Evolutionary conservation across 2,113 vertebrate species (phyloP).

Genomic region (Hoplias malabaricus): DNA sequence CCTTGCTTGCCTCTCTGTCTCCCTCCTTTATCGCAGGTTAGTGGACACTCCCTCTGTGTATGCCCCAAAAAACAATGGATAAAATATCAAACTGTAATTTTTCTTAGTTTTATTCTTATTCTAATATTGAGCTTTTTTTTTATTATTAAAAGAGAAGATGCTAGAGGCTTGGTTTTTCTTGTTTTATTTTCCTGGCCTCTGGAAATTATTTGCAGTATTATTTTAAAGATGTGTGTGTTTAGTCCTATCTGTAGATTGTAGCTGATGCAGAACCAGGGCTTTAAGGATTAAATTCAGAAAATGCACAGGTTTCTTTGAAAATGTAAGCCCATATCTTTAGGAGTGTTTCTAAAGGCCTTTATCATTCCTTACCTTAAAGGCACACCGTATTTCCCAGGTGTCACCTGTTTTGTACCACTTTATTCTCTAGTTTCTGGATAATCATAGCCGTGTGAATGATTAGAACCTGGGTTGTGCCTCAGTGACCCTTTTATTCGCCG

Average conservation of each 20-base stretch:
- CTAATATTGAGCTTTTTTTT: conserved; percentile 49
- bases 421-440: not conserved
- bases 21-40: conserved; percentile 41
- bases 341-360: conserved; percentile 38
- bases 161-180: conserved; percentile 7
- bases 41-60: conserved; percentile 39
- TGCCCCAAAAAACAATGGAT: conserved; percentile 12
- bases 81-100: conserved; percentile 51
- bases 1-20: conserved; percentile 6
- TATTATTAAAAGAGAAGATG: conserved; percentile 17
- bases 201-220: conserved; percentile 54
- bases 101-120: conserved; percentile 51
- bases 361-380: not conserved
- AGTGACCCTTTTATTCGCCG: not conserved
- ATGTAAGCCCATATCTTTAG: conserved; percentile 27
- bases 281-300: too few relatives aligned
- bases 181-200: conserved; percentile 15
- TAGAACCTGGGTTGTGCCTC: not conserved
- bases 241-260: conserved; percentile 50
- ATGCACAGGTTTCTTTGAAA: conserved; percentile 28
- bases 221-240: conserved; percentile 44
- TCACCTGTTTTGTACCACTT: not conserved
- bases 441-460: conserved; percentile 1
- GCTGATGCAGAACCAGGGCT: conserved; percentile 51
- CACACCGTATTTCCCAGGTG: not conserved